Conservation (phyloP, 1,140 invertebrate genomes). For the Neodiprion lecontei region DNA sequence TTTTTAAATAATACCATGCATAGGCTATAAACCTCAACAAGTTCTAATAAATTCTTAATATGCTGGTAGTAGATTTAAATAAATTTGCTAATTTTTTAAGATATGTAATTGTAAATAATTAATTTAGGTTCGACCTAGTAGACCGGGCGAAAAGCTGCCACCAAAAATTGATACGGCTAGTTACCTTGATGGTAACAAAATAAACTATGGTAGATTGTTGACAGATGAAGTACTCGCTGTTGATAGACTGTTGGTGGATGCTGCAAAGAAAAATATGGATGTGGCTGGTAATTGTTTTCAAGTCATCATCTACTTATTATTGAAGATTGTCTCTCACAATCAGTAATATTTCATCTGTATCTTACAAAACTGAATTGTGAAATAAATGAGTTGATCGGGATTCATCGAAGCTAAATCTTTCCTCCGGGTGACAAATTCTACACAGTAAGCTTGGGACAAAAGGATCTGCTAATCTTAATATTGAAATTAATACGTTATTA, state of each 20-base stretch:
- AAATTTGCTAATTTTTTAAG: background rate
- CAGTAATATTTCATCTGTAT: no score
- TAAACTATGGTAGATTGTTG: conserved; percentile 81
- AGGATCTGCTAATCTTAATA: background rate
- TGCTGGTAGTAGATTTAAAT: background rate
- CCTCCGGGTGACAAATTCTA: background rate
- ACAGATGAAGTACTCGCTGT: conserved; percentile 85
- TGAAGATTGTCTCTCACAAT: no score
- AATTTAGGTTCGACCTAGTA: conserved; percentile 48
- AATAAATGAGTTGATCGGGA: no score
- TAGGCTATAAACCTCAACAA: background rate
- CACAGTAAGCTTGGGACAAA: background rate
- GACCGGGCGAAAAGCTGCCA: conserved; percentile 38
- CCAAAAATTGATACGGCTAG: conserved; percentile 56
- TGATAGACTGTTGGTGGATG: conserved; percentile 79
- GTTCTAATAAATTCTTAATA: no score
- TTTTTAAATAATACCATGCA: conserved; percentile 15
- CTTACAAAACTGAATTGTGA: no score
- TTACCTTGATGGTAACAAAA: conserved; percentile 75
- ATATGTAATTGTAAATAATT: background rate
- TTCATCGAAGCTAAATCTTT: background rate
- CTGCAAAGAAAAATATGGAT: conserved; percentile 82
- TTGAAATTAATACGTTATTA: conserved; percentile 40
- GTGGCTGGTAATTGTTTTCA: conserved; percentile 71
- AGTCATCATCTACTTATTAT: background rate